Base-by-base conservation (phyloP, 2,888 invertebrate genomes). In the Pristionchus fissidentatus region DNA sequence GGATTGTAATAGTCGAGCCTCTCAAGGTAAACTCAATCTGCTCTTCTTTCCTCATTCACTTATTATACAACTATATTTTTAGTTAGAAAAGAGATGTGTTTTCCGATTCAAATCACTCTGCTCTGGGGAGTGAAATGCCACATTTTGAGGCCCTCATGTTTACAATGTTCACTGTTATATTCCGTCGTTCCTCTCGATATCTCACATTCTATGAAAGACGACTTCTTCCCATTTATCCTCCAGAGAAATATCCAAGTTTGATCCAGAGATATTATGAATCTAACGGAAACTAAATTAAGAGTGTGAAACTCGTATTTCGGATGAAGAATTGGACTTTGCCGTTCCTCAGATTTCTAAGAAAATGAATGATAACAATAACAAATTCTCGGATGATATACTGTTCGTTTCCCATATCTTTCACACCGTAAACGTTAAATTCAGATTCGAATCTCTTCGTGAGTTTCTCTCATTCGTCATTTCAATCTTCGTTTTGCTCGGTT, bases 1-100 rank as follows among this genome's bases (percentile, higher is more conserved):
- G 88, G 88, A 66, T 86, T 1, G 26, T 87, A 5, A 49, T 88
- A 2, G 70, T 85, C 15, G 89, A 89, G 62, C 88, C 88, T 13
- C 32, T 89, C 57, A 89, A 89, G 84, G 86, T 84, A 52, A n/a
- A 1, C 43, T n/a, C n/a, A n/a, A n/a, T n/a, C n/a, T n/a, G n/a
- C n/a, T n/a, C n/a, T n/a, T n/a, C n/a, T n/a, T n/a, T n/a, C n/a
- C n/a, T n/a, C n/a, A n/a, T n/a, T n/a, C n/a, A n/a, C n/a, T n/a
- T n/a, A n/a, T n/a, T n/a, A n/a, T n/a, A n/a, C n/a, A n/a, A n/a
- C n/a, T n/a, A n/a, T n/a, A n/a, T n/a, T n/a, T n/a, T n/a, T n/a
- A n/a, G n/a, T n/a, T n/a, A n/a, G n/a, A n/a, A n/a, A n/a, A n/a
- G n/a, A n/a, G n/a, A n/a, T n/a, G n/a, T n/a, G n/a, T n/a, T n/a